Evolutionary conservation across 2,888 invertebrate species (phyloP).

Genomic region (Neoaliturus tenellus): DNA sequence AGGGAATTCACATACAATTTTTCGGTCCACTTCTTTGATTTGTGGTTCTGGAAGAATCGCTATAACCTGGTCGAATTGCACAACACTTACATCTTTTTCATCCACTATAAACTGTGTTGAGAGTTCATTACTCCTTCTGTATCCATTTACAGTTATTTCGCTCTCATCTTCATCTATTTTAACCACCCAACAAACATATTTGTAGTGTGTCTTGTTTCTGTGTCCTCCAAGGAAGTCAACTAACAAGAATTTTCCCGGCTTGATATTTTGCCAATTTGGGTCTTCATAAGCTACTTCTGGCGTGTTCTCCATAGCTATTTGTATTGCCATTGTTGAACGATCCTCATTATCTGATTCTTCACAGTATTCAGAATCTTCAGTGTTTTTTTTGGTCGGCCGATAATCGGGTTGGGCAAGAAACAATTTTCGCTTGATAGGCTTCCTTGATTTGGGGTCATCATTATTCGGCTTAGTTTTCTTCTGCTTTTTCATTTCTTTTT

Average conservation of each 20-base stretch:
- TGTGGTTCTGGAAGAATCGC: not conserved
- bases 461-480: not conserved
- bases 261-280: not conserved
- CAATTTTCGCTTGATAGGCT: not conserved
- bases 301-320: not conserved
- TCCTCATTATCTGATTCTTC: not conserved
- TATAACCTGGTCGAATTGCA: not conserved
- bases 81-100: not conserved
- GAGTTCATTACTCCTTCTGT: not conserved
- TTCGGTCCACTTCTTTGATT: not conserved
- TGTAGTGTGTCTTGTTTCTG: not conserved
- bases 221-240: not conserved
- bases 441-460: not conserved
- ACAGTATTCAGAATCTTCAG: not conserved
- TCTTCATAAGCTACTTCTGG: not conserved
- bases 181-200: not conserved
- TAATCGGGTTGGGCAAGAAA: not conserved
- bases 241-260: not conserved
- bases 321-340: not conserved
- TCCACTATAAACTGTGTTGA: not conserved
- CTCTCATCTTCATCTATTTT: not conserved
- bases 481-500: not conserved
- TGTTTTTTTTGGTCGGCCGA: not conserved
- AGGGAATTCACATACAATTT: not conserved
- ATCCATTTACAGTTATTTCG: not conserved